Conservation (phyloP, 2,797 vertebrate species). For the Erithacus rubecula region DNA sequence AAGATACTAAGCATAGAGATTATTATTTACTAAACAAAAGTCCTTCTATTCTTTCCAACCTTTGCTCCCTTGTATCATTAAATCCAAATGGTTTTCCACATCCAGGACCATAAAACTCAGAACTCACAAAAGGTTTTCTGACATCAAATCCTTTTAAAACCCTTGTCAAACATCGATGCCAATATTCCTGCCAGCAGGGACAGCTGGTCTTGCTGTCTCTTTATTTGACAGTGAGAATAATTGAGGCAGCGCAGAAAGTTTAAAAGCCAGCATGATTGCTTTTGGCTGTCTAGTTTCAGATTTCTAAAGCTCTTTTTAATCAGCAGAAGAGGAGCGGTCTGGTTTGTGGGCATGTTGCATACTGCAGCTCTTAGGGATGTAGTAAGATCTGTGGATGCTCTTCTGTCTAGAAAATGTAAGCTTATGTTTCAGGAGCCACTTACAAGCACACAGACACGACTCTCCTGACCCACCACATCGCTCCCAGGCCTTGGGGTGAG, state of each 20-base stretch:
- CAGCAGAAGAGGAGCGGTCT: slow-evolving; percentile 6
- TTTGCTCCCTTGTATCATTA: neutral
- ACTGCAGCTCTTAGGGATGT: neutral
- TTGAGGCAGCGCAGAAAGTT: slow-evolving; percentile 43
- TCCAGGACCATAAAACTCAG: neutral
- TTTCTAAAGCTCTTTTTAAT: slow-evolving; percentile 54
- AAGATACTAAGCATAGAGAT: neutral
- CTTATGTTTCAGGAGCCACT: neutral
- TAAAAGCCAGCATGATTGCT: slow-evolving; percentile 48
- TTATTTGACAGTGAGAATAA: slow-evolving; percentile 56
- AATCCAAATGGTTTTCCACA: neutral
- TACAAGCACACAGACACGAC: neutral
- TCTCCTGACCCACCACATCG: neutral
- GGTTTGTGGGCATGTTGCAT: neutral
- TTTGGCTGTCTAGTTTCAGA: slow-evolving; percentile 49
- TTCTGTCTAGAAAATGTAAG: neutral
- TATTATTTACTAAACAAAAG: slow-evolving; percentile 36
- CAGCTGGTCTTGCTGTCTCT: slow-evolving; percentile 49
- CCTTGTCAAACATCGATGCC: slow-evolving; percentile 15
- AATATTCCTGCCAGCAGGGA: slow-evolving; percentile 53
- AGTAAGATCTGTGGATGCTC: neutral
- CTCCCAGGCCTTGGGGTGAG: neutral
- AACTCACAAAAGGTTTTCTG: slow-evolving; percentile 38
- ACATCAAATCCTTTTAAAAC: slow-evolving; percentile 43
- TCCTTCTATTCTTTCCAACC: neutral